Base-by-base conservation (phyloP, 2,888 invertebrate species). In the Galeruca laticollis region DNA sequence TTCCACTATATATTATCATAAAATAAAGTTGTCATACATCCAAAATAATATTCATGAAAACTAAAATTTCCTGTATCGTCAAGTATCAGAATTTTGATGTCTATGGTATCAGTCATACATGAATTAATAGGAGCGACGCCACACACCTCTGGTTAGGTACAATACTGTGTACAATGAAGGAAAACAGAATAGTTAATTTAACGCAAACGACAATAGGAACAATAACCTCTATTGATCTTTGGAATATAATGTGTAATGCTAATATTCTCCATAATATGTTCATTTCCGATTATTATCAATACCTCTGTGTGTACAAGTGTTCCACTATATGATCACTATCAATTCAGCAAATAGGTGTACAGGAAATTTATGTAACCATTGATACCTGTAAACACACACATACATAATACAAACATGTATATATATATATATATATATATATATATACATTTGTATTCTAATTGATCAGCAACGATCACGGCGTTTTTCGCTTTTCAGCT, bases 221-320 rank as follows among this genome's bases (percentile, higher is more conserved):
- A n/a, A 8, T 31, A 54, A 54, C 54, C 31, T 13, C 54, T 54
- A 54, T 54, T 54, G 54, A 54, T 54, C 31, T 54, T 54, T 21
- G 31, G 8, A 26, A 31, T 54, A 54, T 26, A 31, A 54, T 31
- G 6, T 54, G 26, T 15, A 54, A 2, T n/a, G 31, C 54, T 54
- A 54, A 54, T 54, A 54, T 47, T 47, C 54, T 31, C 54, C 13
- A 54, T 54, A 54, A 54, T 54, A 54, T 54, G 54, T 54, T 54
- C 54, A 31, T 54, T 54, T 54, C 31, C 54, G 54, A 26, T n/a
- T 54, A 31, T 31, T 18, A 18, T 9, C 11, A 10, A 3, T 47
- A 15, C 47, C 2, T 9, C 8, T 47, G 18, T 47, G 5, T 43
- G 47, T 47, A 9, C 15, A 3, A 15, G 18, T 18, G 15, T 47